A percentile compares a stretch with the other conserved stretches of the same genome.
Evolutionary conservation across 2,113 vertebrate species (phyloP).

Genomic region (Alaudala cheleensis): DNA sequence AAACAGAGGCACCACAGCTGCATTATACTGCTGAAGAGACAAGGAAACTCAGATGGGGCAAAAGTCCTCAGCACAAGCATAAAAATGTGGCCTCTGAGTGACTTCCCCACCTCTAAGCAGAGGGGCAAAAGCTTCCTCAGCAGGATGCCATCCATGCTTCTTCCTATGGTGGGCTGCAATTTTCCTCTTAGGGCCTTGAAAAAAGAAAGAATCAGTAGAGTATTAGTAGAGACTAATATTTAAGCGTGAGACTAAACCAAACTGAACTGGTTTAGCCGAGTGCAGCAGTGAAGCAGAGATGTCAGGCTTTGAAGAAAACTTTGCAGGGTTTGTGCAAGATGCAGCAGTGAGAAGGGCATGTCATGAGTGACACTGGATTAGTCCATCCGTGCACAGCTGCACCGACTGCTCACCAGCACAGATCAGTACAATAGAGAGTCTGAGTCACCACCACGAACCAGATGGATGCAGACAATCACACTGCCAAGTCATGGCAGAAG

Average conservation of each 20-base stretch:
- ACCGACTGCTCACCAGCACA: fast-evolving
- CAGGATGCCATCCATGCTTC: not conserved
- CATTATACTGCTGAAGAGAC: not conserved
- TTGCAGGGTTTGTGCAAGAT: not conserved
- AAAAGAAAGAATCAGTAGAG: not conserved
- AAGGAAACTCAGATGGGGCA: not conserved
- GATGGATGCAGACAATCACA: not conserved
- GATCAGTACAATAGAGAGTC: not conserved
- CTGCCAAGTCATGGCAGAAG: not conserved
- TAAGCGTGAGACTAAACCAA: not conserved
- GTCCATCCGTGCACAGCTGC: not conserved
- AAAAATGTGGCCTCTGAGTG: not conserved
- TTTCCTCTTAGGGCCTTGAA: not conserved
- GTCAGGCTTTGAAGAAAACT: not conserved
- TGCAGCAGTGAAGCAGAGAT: not conserved
- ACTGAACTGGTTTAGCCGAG: not conserved
- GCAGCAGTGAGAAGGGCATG: not conserved
- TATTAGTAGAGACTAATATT: not conserved
- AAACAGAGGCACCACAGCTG: not conserved
- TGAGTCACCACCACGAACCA: not conserved
- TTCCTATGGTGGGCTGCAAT: not conserved
- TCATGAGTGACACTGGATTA: not conserved
- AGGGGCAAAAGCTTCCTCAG: not conserved
- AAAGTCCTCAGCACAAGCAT: not conserved
- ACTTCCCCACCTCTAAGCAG: not conserved